Conservation (phyloP, 2,888 invertebrate species). For the Aphidius colemani region DNA sequence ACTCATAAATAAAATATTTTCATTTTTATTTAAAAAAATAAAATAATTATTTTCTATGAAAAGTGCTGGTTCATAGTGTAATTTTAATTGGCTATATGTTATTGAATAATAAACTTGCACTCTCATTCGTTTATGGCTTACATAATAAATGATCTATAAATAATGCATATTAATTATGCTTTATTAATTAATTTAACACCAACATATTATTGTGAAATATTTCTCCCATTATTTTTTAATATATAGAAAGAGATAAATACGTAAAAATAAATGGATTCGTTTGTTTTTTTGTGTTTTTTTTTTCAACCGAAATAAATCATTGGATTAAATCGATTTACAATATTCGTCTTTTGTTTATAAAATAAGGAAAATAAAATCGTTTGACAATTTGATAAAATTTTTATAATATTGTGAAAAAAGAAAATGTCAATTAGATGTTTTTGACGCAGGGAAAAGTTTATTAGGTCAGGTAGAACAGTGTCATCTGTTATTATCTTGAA, state of each 20-base stretch:
- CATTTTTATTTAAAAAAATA: not conserved
- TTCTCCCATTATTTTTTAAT: not conserved
- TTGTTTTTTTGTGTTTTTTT: conserved; percentile 56
- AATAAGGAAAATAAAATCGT: not conserved
- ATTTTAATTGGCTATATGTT: too few relatives aligned
- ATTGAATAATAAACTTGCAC: too few relatives aligned
- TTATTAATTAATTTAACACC: not conserved
- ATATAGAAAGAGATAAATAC: not conserved
- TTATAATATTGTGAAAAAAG: too few relatives aligned
- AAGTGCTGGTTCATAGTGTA: too few relatives aligned
- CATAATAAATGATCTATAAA: not conserved
- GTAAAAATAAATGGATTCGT: conserved; percentile 1
- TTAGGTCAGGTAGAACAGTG: not conserved
- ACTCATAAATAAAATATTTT: conserved; percentile 1
- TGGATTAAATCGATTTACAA: too few relatives aligned
- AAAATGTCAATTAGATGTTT: too few relatives aligned
- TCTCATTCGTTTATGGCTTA: not conserved
- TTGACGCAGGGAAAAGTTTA: not conserved
- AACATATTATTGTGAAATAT: not conserved
- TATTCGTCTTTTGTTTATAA: conserved; percentile 8
- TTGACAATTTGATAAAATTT: not conserved
- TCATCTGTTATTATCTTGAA: conserved; percentile 3
- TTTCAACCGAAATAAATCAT: not conserved
- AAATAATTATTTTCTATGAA: too few relatives aligned
- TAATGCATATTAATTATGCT: not conserved